Base-by-base conservation (phyloP, 2,888 invertebrate species). In the Alloscopus bannaensis region DNA sequence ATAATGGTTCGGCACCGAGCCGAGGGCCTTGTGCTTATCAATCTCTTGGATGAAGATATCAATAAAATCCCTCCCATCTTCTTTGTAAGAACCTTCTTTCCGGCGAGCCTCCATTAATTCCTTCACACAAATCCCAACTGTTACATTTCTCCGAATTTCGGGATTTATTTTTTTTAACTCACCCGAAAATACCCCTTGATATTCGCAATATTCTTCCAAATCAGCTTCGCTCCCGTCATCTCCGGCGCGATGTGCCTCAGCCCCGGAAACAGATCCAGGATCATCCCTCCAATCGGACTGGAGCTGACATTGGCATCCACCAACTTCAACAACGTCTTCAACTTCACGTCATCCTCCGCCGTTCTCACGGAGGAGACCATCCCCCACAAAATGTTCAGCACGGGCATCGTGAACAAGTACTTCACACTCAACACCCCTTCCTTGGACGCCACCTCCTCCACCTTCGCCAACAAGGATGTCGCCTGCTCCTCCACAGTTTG, bases 301-400 rank as follows among this genome's bases (percentile, higher is more conserved):
- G 76, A 57, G 66, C 36, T 76, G 2, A 45, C 11, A 50, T 76
- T 18, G 16, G 65, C 50, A 22, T 80, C 80, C 13, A 81, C 75
- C 18, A 77, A 22, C 20, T 18, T 18, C 16, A 71, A 13, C 13
- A 82, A 31, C 42, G 66, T 36, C 16, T 57, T 31, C 16, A 82
- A 22, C 50, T 64, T 66, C 1, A 4, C 62, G 24, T 82, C 82
- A n/a, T 70, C 69, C 2, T 77, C 52, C 6, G 62, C 24, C 26
- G 57, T 59, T 70, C 80, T 73, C 2, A 71, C 60, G 18, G 62
- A 65, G 22, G 42, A 36, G 3, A 82, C 71, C 71, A 80, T 66
- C 42, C 62, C 50, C 82, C 82, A 82, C 6, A 80, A 13, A 16
- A 80, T 68, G 29, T 82, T 82, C 3, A 82, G 31, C 2, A 80